A percentile compares a stretch with the other conserved stretches of the same genome.
phyloP scores from a whole-genome alignment of 1,140 invertebrate genomes.

The Drosophila kohkoa region DNA sequence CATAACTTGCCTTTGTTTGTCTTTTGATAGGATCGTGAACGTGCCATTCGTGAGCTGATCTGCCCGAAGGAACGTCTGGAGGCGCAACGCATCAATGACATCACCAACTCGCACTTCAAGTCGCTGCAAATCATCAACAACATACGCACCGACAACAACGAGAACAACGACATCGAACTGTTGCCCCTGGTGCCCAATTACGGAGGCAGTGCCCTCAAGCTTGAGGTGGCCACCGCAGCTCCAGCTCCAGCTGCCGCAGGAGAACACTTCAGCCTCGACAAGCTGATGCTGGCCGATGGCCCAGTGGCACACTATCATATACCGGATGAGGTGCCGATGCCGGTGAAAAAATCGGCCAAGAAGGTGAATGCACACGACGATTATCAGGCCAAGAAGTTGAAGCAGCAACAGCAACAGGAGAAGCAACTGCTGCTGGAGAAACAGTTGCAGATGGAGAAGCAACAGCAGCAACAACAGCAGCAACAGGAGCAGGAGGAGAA shows the following conservation, averaged over 20 bases:
- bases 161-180: slow-evolving; percentile 81
- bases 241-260: slow-evolving; percentile 4
- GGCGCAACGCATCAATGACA: slow-evolving; percentile 78
- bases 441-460: slow-evolving; percentile 10
- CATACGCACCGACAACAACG: slow-evolving; percentile 81
- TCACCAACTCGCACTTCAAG: slow-evolving; percentile 83
- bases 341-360: slow-evolving; percentile 78
- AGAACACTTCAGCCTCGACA: slow-evolving; percentile 68
- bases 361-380: slow-evolving; percentile 61
- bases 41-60: slow-evolving; percentile 69
- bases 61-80: slow-evolving; percentile 80
- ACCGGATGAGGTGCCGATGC: slow-evolving; percentile 73
- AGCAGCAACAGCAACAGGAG: slow-evolving; percentile 23
- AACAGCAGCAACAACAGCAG: slow-evolving; percentile 45
- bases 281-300: slow-evolving; percentile 73
- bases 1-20: not conserved
- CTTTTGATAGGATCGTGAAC: slow-evolving; percentile 68
- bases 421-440: slow-evolving; percentile 34
- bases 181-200: slow-evolving; percentile 67
- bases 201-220: slow-evolving; percentile 29
- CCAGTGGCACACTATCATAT: slow-evolving; percentile 47
- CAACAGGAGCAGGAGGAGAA: slow-evolving; percentile 20
- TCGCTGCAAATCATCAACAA: slow-evolving; percentile 82
- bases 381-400: slow-evolving; percentile 50
- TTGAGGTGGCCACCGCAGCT: slow-evolving; percentile 39